These are phyloP conservation scores for Peromyscus maniculatus DNA, from an alignment of 2,113 vertebrate genomes.

Conservation along the genomic window DNA sequence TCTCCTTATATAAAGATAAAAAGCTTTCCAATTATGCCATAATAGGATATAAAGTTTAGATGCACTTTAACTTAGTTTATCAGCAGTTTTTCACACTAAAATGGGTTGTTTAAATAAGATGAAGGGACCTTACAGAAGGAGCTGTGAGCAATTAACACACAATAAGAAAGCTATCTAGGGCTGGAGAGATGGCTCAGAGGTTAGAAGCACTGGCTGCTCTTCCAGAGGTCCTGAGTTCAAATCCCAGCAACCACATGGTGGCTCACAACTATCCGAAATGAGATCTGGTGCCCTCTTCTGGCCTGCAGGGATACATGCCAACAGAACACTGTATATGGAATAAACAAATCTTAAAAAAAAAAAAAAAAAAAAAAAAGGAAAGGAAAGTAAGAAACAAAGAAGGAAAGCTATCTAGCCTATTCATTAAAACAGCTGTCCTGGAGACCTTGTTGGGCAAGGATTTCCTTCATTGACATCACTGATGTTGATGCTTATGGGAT, in stretches of 20 bases:
- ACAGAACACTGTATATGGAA: too few relatives aligned
- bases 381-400: too few relatives aligned
- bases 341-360: too few relatives aligned
- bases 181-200: too few relatives aligned
- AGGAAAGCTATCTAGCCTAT: neutral
- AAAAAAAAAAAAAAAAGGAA: too few relatives aligned
- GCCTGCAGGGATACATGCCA: too few relatives aligned
- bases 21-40: neutral
- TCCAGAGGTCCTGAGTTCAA: too few relatives aligned
- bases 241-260: too few relatives aligned
- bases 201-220: too few relatives aligned
- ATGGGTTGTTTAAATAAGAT: constrained; percentile 19
- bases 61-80: constrained; percentile 30
- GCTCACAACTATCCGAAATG: too few relatives aligned
- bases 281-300: too few relatives aligned
- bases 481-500: neutral
- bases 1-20: neutral
- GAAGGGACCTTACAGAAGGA: neutral
- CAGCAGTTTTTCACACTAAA: neutral
- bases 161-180: neutral
- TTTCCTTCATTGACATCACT: neutral
- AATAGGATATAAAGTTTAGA: neutral
- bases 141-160: neutral
- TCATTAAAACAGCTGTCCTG: neutral
- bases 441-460: neutral